Base-by-base conservation (phyloP, 2,888 invertebrate species). In the Kuschelorhynchus macadamiae region DNA sequence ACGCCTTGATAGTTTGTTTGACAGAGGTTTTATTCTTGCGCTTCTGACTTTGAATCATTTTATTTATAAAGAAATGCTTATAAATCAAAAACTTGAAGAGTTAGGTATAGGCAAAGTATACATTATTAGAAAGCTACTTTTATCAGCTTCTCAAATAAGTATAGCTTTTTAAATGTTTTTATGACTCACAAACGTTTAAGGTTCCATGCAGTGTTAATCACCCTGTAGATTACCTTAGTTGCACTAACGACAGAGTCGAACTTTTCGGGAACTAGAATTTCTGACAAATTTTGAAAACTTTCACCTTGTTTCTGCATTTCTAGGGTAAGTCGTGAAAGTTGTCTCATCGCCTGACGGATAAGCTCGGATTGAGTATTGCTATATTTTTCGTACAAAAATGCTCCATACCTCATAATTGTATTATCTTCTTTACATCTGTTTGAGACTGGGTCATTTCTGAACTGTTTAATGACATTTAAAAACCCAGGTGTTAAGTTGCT, bases 341-440 rank as follows among this genome's bases (percentile, higher is more conserved):
- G 63, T 14, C 63, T 56, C 67, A 56, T 68, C 7, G 63, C 49
- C 50, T 67, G 63, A 21, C 63, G 55, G 20, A 68, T 68, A 14
- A 68, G 52, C 44, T 68, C 63, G n/a, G 25, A 17, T 42, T 68
- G 62, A 41, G 57, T 63, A 21, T 36, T 63, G 49, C 63, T 63
- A 42, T 68, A 68, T 68, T 63, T 68, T 63, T 68, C 63, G 63
- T 55, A 68, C 18, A 70, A 39, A 62, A 70, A 67, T 41, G 70
- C 67, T 47, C 64, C 59, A 64, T 33, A 64, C 41, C 53, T 30
- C 32, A 64, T 25, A 55, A 59, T 60, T 14, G 12, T 3, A 7
- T 36, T 12, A 46, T 46, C 46, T 14, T 16, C 17, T 8, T 20
- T 17, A 42, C 47, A 47, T 53, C 41, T 47, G 39, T 46, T 46